Evolutionary conservation across 1,140 invertebrate genomes (phyloP), one percentile per base, ranked within the genome.

Genomic region (Notospermus geniculatus): DNA sequence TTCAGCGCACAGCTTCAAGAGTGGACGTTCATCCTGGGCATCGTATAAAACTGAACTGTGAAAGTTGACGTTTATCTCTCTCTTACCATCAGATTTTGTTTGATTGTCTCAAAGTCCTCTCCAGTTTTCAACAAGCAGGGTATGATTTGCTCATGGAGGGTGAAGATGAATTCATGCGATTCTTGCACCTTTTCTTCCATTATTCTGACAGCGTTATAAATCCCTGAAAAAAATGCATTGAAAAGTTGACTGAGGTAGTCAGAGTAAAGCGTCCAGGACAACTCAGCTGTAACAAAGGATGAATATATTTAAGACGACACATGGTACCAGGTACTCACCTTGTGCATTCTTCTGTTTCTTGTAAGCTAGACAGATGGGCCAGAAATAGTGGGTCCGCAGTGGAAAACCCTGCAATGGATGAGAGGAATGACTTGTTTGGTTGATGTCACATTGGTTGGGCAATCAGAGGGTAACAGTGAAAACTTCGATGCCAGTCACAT

Each of bases 361-460:
- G 30, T 43, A 50, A 19, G 50, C 55, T 28, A 81, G 77, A 59
- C 92, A 79, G 27, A 91, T 57, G 0, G 91, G 91, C 90, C 90
- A 93, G 73, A 91, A 93, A 75, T 87, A 93, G 75, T 93, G 91
- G 71, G 88, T 86, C 30, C 88, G 79, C 19, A 92, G 82, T 61
- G 85, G 83, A 45, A 82, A 9, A 57, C 60, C 62, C 69, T 71
- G 54, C 5, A 29, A 56, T 56, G 7, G 22, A 56, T 29, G 54
- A 56, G 22, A 15, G 23, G 15, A 54, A 19, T 15, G 22, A 17
- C 15, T 15, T 54, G 25, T 22, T 15, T 54, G 52, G 25, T 13
- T 17, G 15, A 15, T 19, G 52, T 13, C 22, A 25, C 15, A 17
- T 54, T 43, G 39, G 11, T 43, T 11, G 19, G 11, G 19, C 19